Evolutionary conservation across 2,113 vertebrate genomes (phyloP).

Genomic region (Rissa tridactyla): DNA sequence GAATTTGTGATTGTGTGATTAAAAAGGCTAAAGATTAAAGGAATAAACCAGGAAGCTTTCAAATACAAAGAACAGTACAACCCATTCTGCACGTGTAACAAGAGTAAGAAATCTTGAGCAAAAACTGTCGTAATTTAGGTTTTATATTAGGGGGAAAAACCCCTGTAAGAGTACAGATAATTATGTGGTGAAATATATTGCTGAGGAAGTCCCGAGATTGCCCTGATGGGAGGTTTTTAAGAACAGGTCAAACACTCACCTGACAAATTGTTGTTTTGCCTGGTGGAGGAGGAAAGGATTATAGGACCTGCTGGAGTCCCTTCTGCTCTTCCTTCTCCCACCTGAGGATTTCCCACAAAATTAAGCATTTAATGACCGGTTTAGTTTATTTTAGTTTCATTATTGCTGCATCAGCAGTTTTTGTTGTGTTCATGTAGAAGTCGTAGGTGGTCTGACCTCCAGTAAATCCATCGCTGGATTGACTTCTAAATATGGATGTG

Average conservation of each 20-base stretch:
- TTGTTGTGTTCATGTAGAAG: neutral
- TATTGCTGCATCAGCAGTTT: neutral
- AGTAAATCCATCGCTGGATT: neutral
- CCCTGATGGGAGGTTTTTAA: neutral
- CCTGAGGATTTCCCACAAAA: neutral
- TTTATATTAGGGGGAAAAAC: neutral
- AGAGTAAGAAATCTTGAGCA: neutral
- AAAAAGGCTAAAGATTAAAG: neutral
- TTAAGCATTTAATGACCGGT: neutral
- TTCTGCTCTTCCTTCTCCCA: neutral
- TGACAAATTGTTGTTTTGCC: neutral
- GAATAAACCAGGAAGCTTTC: neutral
- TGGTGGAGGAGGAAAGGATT: neutral
- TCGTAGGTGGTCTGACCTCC: neutral
- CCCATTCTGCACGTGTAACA: neutral
- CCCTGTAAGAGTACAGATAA: neutral
- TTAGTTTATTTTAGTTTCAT: neutral
- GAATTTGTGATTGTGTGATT: neutral
- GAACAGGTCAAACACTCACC: neutral
- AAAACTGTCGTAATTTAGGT: neutral
- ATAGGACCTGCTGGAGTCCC: neutral
- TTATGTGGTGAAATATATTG: neutral
- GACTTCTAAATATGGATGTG: neutral
- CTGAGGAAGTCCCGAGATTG: neutral
- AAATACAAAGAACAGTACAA: neutral